Conservation (phyloP, 2,888 invertebrate genomes). For the Lithophane leautieri region DNA sequence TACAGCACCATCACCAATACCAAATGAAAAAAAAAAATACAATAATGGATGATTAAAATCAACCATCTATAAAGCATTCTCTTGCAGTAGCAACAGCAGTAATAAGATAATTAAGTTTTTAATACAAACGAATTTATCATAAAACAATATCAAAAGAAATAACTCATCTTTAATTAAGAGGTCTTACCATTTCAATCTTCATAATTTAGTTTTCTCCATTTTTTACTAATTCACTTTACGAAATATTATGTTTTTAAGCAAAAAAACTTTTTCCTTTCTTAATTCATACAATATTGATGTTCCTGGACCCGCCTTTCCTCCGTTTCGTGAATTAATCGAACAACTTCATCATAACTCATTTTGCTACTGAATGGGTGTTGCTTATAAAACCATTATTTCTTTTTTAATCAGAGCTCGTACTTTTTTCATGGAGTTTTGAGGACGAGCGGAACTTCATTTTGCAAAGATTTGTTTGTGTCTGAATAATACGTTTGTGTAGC, state of each 20-base stretch:
- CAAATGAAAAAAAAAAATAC: neutral
- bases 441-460: neutral
- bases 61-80: neutral
- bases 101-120: neutral
- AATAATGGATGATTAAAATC: neutral
- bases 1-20: no score
- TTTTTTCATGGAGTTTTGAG: neutral
- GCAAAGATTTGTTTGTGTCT: neutral
- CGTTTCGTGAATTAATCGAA: slow-evolving; percentile 77
- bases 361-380: slow-evolving; percentile 82
- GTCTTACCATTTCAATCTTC: slow-evolving; percentile 71
- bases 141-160: slow-evolving; percentile 71
- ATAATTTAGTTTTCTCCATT: slow-evolving; percentile 66
- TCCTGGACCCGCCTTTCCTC: slow-evolving; percentile 74
- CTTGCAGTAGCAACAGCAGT: neutral
- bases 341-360: slow-evolving; percentile 80
- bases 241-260: slow-evolving; percentile 65
- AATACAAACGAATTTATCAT: slow-evolving; percentile 7
- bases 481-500: no score
- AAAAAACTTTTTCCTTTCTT: slow-evolving; percentile 62
- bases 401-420: slow-evolving; percentile 52
- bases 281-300: slow-evolving; percentile 75
- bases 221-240: slow-evolving; percentile 69
- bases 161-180: slow-evolving; percentile 78
- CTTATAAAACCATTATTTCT: slow-evolving; percentile 81